Evolutionary conservation across 2,113 vertebrate genomes (phyloP).

Genomic region (Jaculus jaculus): DNA sequence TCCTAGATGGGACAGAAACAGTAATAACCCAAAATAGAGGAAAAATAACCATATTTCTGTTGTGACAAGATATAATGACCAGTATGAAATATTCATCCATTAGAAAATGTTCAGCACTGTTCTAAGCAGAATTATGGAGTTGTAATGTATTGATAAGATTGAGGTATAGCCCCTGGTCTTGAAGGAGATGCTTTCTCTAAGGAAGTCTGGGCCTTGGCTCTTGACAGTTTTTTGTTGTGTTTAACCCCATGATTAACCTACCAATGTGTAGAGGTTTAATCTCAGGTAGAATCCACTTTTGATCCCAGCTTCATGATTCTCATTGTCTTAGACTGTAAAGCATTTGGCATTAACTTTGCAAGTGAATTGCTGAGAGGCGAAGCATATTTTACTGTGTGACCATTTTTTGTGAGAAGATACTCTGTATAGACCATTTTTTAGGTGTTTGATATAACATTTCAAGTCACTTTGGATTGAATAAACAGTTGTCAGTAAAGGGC

Average conservation of each 20-base stretch:
- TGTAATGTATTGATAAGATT: neutral
- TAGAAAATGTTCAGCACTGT: slow-evolving; percentile 5
- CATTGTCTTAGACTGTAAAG: neutral
- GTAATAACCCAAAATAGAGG: neutral
- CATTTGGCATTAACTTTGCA: neutral
- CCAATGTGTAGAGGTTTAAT: neutral
- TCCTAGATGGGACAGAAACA: neutral
- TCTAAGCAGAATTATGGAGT: neutral
- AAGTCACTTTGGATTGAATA: neutral
- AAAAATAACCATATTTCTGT: neutral
- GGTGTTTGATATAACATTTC: slow-evolving; percentile 2
- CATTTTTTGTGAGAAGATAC: slow-evolving; percentile 30
- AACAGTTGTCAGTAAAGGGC: neutral
- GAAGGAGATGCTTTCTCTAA: neutral
- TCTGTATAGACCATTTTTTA: neutral
- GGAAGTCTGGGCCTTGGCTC: neutral
- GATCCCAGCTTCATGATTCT: neutral
- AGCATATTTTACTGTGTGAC: neutral
- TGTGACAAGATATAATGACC: neutral
- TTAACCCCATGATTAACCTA: neutral
- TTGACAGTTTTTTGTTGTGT: neutral
- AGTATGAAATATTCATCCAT: slow-evolving; percentile 17
- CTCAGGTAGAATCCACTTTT: neutral
- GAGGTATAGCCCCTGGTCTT: neutral
- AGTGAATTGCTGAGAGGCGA: slow-evolving; percentile 5